Evolutionary conservation across 2,797 vertebrate species (phyloP).

Genomic region (Pipistrellus kuhlii): DNA sequence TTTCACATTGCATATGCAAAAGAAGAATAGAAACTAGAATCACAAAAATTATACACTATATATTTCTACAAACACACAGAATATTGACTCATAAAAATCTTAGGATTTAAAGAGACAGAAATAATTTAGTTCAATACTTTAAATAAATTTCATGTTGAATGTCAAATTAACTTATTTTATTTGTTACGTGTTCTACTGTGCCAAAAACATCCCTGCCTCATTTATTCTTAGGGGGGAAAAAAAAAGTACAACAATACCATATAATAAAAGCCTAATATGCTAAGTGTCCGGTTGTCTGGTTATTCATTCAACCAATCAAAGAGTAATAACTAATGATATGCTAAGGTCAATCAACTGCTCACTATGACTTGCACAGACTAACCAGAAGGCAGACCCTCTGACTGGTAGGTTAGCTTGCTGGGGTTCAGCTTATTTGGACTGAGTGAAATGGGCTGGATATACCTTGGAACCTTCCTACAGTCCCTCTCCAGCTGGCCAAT

Average conservation of each 20-base stretch:
- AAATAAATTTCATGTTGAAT: not conserved
- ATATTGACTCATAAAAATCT: not conserved
- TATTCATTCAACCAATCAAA: too few relatives aligned
- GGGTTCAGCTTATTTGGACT: too few relatives aligned
- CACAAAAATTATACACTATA: not conserved
- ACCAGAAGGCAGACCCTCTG: too few relatives aligned
- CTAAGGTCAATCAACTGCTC: too few relatives aligned
- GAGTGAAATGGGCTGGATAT: too few relatives aligned
- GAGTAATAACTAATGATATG: too few relatives aligned
- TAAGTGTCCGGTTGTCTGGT: too few relatives aligned
- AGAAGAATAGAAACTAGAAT: not conserved
- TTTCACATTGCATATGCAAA: not conserved
- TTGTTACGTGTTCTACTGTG: not conserved
- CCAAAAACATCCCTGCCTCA: not conserved
- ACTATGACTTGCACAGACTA: too few relatives aligned
- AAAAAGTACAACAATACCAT: not conserved
- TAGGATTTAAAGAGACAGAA: conserved; percentile 25
- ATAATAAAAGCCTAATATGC: too few relatives aligned
- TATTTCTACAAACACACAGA: not conserved
- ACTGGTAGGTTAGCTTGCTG: too few relatives aligned
- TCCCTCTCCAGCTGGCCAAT: too few relatives aligned
- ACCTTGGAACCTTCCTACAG: too few relatives aligned
- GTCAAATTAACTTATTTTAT: not conserved
- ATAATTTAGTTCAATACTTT: not conserved
- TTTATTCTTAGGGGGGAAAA: not conserved